phyloP scores from a whole-genome alignment of 2,797 vertebrate species.

The Pangasius djambal region DNA sequence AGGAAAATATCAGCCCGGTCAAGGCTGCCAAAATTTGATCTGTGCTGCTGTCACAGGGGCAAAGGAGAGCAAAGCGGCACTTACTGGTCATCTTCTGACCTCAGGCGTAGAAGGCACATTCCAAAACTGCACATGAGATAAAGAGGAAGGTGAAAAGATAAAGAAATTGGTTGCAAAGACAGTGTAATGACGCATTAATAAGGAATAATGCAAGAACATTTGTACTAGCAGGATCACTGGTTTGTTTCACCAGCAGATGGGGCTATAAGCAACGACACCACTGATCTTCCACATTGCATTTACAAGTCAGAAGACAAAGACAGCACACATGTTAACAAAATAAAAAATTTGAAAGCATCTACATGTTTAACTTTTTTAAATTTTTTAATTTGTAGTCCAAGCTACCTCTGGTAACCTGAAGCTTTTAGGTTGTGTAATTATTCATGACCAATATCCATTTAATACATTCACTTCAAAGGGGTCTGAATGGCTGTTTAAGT shows the following conservation, averaged over 20 bases:
- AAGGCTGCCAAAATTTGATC: constrained; percentile 78
- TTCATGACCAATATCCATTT: neutral
- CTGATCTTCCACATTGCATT: neutral
- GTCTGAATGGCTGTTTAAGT: neutral
- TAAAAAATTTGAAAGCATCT: neutral
- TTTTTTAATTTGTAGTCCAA: neutral
- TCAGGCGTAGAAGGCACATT: constrained; percentile 31
- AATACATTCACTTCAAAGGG: neutral
- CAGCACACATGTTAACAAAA: neutral
- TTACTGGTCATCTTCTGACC: constrained; percentile 58
- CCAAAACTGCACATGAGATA: constrained; percentile 24
- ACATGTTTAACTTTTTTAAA: neutral
- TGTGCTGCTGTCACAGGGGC: constrained; percentile 43
- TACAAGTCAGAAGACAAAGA: neutral
- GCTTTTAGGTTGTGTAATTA: neutral
- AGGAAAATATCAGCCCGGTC: constrained; percentile 75
- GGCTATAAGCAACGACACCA: neutral
- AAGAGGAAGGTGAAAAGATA: neutral
- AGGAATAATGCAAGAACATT: neutral
- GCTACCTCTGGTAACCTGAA: neutral
- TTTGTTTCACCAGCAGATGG: constrained; percentile 39
- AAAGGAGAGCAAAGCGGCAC: constrained; percentile 65
- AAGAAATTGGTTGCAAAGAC: neutral
- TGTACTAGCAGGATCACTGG: neutral
- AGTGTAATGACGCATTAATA: neutral